Evolutionary conservation across 2,113 vertebrate species (phyloP).

Genomic region (Engystomops pustulosus): DNA sequence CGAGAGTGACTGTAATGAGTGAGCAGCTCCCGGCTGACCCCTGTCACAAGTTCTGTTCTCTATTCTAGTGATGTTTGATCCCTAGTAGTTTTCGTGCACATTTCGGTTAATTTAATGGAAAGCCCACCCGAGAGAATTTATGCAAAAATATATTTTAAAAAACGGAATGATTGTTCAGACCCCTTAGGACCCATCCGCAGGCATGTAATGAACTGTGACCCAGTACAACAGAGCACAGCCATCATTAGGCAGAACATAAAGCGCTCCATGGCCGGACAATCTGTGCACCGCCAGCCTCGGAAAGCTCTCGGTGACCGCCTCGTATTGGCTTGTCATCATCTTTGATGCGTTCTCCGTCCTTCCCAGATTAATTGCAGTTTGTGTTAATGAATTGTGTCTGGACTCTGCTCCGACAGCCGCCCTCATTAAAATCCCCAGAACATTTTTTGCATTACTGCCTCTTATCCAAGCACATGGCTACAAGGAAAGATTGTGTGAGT

Average conservation of each 20-base stretch:
- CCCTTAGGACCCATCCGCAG: not conserved
- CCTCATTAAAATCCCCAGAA: constrained; percentile 66
- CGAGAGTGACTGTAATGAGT: not conserved
- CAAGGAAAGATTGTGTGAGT: constrained; percentile 40
- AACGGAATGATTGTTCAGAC: not conserved
- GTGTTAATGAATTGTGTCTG: constrained; percentile 60
- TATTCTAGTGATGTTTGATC: not conserved
- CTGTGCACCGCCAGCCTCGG: not conserved
- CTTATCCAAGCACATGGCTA: constrained; percentile 68
- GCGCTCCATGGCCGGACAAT: not conserved
- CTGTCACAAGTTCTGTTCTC: not conserved
- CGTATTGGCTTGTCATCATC: not conserved
- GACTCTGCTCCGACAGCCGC: constrained; percentile 50
- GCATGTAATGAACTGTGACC: not conserved
- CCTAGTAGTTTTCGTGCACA: not conserved
- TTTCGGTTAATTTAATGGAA: not conserved
- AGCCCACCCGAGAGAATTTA: not conserved
- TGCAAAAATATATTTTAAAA: not conserved
- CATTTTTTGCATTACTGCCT: constrained; percentile 62
- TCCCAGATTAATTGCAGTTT: constrained; percentile 56
- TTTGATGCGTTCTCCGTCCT: constrained; percentile 7
- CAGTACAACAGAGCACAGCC: not conserved
- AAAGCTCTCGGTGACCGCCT: not conserved
- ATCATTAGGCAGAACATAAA: not conserved
- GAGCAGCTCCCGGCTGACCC: not conserved